phyloP scores from a whole-genome alignment of 2,797 vertebrate species.

The Sebastes nivosus region DNA sequence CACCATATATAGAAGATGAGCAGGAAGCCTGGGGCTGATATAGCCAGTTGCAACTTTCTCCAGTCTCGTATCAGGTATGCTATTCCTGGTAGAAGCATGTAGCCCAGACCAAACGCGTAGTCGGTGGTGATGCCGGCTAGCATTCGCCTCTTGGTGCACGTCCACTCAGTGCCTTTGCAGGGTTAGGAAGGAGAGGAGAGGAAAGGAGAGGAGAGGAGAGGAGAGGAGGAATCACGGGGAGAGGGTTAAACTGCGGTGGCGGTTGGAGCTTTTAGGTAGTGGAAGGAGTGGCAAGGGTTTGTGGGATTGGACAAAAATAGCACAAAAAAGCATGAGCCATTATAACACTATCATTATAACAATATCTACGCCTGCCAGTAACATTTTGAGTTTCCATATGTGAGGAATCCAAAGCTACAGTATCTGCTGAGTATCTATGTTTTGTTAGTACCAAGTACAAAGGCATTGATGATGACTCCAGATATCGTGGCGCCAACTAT shows the following conservation, averaged over 20 bases:
- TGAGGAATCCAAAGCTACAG: background rate
- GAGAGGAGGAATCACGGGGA: background rate
- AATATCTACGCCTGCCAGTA: background rate
- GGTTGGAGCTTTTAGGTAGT: conserved; percentile 11
- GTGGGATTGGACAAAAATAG: conserved; percentile 8
- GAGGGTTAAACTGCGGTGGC: conserved; percentile 10
- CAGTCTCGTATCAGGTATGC: conserved; percentile 87
- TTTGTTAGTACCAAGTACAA: conserved; percentile 80
- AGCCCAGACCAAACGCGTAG: conserved; percentile 82
- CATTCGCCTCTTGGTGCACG: conserved; percentile 83
- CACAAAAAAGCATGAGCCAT: conserved; percentile 13
- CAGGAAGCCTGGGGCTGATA: conserved; percentile 78
- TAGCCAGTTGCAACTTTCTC: conserved; percentile 86
- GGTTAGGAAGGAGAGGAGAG: conserved; percentile 11
- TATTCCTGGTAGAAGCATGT: conserved; percentile 85
- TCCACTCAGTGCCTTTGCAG: conserved; percentile 87
- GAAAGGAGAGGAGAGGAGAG: background rate
- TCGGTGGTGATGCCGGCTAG: conserved; percentile 81
- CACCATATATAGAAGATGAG: conserved; percentile 86
- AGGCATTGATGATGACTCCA: conserved; percentile 83
- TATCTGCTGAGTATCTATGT: background rate
- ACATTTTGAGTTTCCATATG: background rate
- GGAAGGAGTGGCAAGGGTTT: conserved; percentile 27
- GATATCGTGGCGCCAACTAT: conserved; percentile 81
- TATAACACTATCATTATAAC: background rate